Evolutionary conservation across 2,888 invertebrate genomes (phyloP).

Genomic region (Temnothorax unifasciatus): DNA sequence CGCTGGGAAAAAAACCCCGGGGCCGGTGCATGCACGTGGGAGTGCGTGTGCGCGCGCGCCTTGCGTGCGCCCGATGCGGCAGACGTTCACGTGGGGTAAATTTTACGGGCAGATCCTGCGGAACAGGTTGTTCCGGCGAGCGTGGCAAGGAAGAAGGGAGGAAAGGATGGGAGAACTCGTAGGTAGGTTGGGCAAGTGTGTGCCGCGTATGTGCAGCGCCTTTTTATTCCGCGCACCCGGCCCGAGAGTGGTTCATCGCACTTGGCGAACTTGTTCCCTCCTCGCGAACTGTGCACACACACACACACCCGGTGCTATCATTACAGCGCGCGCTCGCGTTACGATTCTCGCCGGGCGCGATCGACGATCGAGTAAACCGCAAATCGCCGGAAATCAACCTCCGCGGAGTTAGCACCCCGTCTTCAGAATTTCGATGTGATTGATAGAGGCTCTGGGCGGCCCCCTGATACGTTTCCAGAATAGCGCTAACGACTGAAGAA

Average conservation of each 20-base stretch:
- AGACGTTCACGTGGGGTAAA: slow-evolving; percentile 62
- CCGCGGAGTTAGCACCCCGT: slow-evolving; percentile 1
- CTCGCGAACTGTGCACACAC: slow-evolving; percentile 11
- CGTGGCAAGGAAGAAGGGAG: slow-evolving; percentile 54
- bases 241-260: slow-evolving; percentile 71
- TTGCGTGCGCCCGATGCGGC: slow-evolving; percentile 55
- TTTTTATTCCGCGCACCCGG: slow-evolving; percentile 69
- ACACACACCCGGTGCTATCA: slow-evolving; percentile 19
- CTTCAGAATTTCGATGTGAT: slow-evolving; percentile 12
- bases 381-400: slow-evolving; percentile 41
- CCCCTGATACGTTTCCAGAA: neutral
- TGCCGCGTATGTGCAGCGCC: slow-evolving; percentile 32
- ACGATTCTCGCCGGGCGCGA: slow-evolving; percentile 9
- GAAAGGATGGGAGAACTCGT: slow-evolving; percentile 59
- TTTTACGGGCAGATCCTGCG: slow-evolving; percentile 72
- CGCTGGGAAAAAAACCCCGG: slow-evolving; percentile 16
- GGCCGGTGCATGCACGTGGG: slow-evolving; percentile 57
- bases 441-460: neutral
- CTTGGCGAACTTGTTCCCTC: slow-evolving; percentile 68
- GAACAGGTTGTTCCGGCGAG: slow-evolving; percentile 76
- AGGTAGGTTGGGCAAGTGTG: slow-evolving; percentile 44
- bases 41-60: slow-evolving; percentile 61
- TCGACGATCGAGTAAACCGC: slow-evolving; percentile 32
- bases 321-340: slow-evolving; percentile 31
- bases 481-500: neutral